A percentile compares a stretch with the other conserved stretches of the same genome.
Evolutionary conservation across 2,888 invertebrate species (phyloP).

Genomic region (Catonia carolina): DNA sequence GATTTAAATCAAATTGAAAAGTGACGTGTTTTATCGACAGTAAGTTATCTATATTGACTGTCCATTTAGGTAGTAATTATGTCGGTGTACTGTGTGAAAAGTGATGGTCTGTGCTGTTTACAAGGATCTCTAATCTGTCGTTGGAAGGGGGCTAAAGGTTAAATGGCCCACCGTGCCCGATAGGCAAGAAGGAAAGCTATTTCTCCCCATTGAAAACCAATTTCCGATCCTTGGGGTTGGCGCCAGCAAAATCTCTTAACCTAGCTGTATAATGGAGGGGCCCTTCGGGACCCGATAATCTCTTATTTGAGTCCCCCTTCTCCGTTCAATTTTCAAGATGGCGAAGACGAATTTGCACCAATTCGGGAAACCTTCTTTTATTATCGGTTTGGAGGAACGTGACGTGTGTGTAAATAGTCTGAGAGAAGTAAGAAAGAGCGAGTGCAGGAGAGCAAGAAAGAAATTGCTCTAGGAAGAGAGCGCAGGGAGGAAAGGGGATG

Average conservation of each 20-base stretch:
- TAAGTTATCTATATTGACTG: no score
- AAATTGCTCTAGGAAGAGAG: no score
- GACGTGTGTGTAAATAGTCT: neutral
- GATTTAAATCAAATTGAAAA: no score
- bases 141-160: neutral
- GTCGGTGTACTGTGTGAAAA: no score
- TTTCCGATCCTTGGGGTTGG: constrained; percentile 6
- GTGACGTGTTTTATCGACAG: no score
- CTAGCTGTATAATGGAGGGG: constrained; percentile 9
- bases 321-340: neutral
- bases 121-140: no score
- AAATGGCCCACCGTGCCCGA: constrained; percentile 9
- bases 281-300: constrained; percentile 7
- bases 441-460: no score
- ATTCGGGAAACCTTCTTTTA: constrained; percentile 12
- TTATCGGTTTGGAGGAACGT: constrained; percentile 6
- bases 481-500: no score
- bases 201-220: constrained; percentile 14
- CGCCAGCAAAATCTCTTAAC: constrained; percentile 6
- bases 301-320: neutral
- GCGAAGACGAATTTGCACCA: constrained; percentile 11
- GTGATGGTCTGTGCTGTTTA: no score
- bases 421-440: neutral
- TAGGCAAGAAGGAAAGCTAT: constrained; percentile 12
- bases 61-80: no score